Evolutionary conservation across 2,113 vertebrate genomes (phyloP), one percentile per base, ranked within the genome.

Genomic region (Psittacara wagleri): DNA sequence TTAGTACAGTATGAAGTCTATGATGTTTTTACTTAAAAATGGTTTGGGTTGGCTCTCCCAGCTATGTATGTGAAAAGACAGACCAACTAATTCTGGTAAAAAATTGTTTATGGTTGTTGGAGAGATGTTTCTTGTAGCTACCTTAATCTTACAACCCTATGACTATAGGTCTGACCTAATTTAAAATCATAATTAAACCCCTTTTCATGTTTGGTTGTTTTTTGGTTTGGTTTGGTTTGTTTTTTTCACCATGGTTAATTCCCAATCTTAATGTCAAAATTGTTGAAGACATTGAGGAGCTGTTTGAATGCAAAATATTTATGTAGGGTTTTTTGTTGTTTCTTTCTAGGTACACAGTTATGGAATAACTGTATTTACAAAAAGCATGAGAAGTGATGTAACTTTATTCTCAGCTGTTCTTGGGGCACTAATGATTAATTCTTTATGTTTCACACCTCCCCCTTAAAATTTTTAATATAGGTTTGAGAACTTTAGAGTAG

Each of bases 241-340:
- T 44, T 59, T 83, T 31, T 76, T 66, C 35, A 4, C 57, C 1
- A 3, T 23, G 7, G n/a, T 79, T 83, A 11, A 6, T 57, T 27
- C 10, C 7, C 3, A 28, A 1, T 55, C 12, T 46, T 64, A 9
- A 28, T 35, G 11, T 7, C 8, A 3, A 28, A 11, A 6, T 41
- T 33, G 11, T 9, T 59, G 29, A 35, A 70, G 22, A 15, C 1
- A 3, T 12, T 27, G 19, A 59, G 43, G 25, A 59, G 10, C 20
- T 35, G 1, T 11, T 37, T 64, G 41, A 62, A 57, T 24, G 7
- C 8, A 51, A 51, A 85, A 11, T 8, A 51, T 3, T 67, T 73
- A 51, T 1, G 3, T 35, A 57, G 29, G 10, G 14, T 9, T 73
- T 49, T 76, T 57, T 77, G n/a, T 23, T 67, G 28, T 52, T 86